A percentile compares a stretch with the other conserved stretches of the same genome.
Conservation (phyloP, 2,797 vertebrate species). For the Gadopsis bispinosus region DNA sequence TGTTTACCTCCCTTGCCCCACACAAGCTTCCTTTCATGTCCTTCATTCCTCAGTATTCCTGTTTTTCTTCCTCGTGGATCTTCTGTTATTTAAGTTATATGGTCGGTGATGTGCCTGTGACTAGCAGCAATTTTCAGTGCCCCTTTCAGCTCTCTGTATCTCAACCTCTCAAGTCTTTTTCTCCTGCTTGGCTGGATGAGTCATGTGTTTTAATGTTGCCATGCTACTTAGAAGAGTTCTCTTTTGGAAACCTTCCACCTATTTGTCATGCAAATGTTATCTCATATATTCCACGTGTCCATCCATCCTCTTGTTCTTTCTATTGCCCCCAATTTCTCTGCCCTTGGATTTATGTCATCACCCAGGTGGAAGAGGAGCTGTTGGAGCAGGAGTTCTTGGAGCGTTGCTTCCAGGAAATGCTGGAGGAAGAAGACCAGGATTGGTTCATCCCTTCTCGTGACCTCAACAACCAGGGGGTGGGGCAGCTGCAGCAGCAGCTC, state of each 20-base stretch:
- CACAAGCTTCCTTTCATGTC: no score
- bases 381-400: constrained; percentile 97
- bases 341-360: background rate
- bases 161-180: background rate
- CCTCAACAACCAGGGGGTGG: constrained; percentile 92
- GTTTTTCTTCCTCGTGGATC: no score
- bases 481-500: constrained; percentile 96
- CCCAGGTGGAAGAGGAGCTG: constrained; percentile 95
- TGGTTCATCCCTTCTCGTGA: constrained; percentile 98
- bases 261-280: constrained; percentile 21
- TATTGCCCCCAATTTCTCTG: background rate
- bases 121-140: background rate
- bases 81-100: background rate
- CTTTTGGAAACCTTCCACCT: constrained; percentile 1
- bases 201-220: constrained; percentile 11
- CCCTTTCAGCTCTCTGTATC: background rate
- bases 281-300: background rate
- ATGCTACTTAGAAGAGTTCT: background rate
- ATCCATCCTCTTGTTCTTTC: background rate
- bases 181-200: constrained; percentile 5
- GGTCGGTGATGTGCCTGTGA: background rate
- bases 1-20: background rate
- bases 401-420: constrained; percentile 98
- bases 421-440: constrained; percentile 97
- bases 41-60: no score